Conservation (phyloP, 2,888 invertebrate species). For the Tachina lurida region DNA sequence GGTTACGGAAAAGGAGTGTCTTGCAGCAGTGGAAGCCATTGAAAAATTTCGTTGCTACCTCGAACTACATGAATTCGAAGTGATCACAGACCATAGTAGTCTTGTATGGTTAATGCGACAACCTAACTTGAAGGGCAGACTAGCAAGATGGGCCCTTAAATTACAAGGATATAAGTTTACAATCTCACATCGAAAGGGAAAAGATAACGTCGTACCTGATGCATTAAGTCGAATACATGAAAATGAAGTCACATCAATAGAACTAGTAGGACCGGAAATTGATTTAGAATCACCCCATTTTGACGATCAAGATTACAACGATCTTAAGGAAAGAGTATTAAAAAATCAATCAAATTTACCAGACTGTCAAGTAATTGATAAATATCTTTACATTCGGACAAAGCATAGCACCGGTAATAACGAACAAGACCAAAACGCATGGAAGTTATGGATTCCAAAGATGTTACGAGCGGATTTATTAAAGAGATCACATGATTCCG, state of each 20-base stretch:
- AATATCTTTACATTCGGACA: background rate
- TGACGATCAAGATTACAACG: background rate
- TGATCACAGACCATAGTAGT: background rate
- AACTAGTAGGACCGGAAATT: background rate
- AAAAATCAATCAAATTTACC: background rate
- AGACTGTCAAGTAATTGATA: too few relatives aligned
- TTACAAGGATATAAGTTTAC: background rate
- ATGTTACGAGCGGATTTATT: background rate
- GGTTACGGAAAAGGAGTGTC: too few relatives aligned
- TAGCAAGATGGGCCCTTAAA: background rate
- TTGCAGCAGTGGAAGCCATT: too few relatives aligned
- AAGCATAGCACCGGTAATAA: constrained; percentile 3
- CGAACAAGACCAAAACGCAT: constrained; percentile 1
- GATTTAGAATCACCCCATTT: background rate
- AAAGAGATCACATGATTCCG: constrained; percentile 5
- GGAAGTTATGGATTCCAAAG: constrained; percentile 69
- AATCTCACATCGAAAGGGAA: background rate
- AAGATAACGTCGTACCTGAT: background rate
- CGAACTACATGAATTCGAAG: too few relatives aligned
- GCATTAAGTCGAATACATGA: background rate
- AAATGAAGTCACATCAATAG: background rate
- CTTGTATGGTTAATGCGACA: constrained; percentile 6
- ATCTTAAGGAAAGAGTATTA: background rate
- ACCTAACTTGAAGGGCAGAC: background rate
- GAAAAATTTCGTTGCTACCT: too few relatives aligned